Evolutionary conservation across 2,888 invertebrate species (phyloP).

Genomic region (Flexamia atlantica): DNA sequence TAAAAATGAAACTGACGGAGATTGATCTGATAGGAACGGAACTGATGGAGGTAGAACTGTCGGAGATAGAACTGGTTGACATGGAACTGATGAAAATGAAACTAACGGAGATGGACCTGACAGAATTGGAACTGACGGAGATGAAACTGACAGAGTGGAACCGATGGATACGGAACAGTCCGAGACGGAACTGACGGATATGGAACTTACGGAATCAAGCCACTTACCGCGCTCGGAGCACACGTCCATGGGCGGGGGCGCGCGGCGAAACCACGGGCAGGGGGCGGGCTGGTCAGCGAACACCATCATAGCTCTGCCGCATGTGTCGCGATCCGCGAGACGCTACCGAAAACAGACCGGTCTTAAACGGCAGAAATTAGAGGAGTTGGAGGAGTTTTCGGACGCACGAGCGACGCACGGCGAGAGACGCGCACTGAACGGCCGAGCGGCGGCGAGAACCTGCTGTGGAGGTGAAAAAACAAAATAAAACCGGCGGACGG

Average conservation of each 20-base stretch:
- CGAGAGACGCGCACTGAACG: conserved; percentile 5
- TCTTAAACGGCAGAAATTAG: conserved; percentile 47
- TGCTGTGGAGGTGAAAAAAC: conserved; percentile 58
- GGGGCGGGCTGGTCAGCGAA: conserved; percentile 33
- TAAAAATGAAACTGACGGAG: too few species aligned
- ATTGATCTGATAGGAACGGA: too few species aligned
- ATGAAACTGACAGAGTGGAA: too few species aligned
- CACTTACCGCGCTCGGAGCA: conserved; percentile 47
- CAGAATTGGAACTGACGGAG: too few species aligned
- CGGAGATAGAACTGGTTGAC: too few species aligned
- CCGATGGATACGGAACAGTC: too few species aligned
- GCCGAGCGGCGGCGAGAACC: conserved; percentile 12
- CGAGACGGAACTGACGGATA: too few species aligned
- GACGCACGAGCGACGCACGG: not conserved
- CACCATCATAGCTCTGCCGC: conserved; percentile 43
- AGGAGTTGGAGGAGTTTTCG: conserved; percentile 22
- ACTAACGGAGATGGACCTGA: too few species aligned
- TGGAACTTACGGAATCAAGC: too few species aligned
- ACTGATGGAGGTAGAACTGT: too few species aligned
- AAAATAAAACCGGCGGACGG: conserved; percentile 49
- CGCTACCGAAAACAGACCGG: conserved; percentile 53
- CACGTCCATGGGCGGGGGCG: not conserved
- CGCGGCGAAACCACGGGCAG: conserved; percentile 40
- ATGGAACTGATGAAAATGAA: too few species aligned
- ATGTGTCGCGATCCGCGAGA: conserved; percentile 16